These are phyloP conservation scores for Drosophila mayaguana DNA, from an alignment of 2,888 invertebrate species.

Conservation along the genomic window DNA sequence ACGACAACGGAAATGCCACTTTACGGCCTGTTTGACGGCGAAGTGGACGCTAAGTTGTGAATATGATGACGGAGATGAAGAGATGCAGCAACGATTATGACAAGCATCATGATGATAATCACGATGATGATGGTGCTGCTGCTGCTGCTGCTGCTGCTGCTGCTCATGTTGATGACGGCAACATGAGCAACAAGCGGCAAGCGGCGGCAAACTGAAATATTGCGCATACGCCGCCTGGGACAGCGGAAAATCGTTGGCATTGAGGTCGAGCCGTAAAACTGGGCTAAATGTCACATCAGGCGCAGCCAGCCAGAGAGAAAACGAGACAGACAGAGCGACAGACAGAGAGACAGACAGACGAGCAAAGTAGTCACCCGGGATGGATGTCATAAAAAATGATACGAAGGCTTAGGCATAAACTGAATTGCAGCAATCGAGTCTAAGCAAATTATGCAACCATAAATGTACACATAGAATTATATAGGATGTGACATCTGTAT, in stretches of 20 bases:
- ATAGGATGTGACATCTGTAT: too few relatives aligned
- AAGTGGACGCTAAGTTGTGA: constrained; percentile 80
- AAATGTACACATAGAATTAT: constrained; percentile 29
- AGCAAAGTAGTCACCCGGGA: constrained; percentile 24
- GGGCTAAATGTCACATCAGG: constrained; percentile 68
- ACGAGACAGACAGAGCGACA: not conserved
- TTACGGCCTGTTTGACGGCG: constrained; percentile 78
- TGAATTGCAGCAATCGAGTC: constrained; percentile 51
- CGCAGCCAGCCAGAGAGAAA: constrained; percentile 35
- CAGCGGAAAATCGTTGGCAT: constrained; percentile 51
- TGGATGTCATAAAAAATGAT: constrained; percentile 59
- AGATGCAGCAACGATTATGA: constrained; percentile 28
- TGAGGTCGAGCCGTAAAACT: constrained; percentile 73
- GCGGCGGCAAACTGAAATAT: constrained; percentile 54
- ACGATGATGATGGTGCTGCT: constrained; percentile 36
- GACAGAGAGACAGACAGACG: not conserved
- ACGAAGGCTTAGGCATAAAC: constrained; percentile 71
- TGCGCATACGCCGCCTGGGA: constrained; percentile 66
- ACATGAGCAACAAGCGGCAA: constrained; percentile 46
- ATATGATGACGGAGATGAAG: constrained; percentile 70
- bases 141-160: constrained; percentile 18
- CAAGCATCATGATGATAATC: constrained; percentile 20
- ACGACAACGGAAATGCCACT: constrained; percentile 78
- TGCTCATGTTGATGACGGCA: constrained; percentile 29
- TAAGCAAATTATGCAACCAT: constrained; percentile 53